These are phyloP conservation scores for Rhinoptilus africanus DNA, from an alignment of 2,113 vertebrate genomes.

Conservation along the genomic window DNA sequence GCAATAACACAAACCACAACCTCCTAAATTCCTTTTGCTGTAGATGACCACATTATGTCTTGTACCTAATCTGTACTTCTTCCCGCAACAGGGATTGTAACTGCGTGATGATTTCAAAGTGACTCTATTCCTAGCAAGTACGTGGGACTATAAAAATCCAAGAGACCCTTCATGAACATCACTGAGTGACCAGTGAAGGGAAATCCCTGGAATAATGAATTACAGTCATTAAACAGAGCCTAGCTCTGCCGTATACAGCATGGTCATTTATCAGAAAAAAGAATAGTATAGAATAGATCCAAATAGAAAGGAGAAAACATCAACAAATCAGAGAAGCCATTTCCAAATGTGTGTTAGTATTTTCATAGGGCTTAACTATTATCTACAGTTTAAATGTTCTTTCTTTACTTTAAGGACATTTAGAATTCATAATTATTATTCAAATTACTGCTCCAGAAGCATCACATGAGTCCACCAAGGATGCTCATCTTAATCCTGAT, in stretches of 20 bases:
- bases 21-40: background rate
- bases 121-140: background rate
- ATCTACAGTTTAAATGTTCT: background rate
- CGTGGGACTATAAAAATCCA: background rate
- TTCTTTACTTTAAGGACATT: background rate
- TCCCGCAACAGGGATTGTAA: background rate
- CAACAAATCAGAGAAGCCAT: background rate
- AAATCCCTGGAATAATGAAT: background rate
- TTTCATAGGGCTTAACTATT: background rate
- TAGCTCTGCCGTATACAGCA: background rate
- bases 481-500: background rate
- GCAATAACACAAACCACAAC: background rate
- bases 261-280: background rate
- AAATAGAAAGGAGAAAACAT: background rate
- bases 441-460: background rate
- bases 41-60: background rate
- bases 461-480: background rate
- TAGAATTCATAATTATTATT: background rate
- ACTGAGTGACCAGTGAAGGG: background rate
- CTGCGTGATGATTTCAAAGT: background rate
- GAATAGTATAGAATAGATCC: background rate
- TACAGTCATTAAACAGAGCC: background rate
- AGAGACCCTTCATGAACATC: background rate
- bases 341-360: background rate
- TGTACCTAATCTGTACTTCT: background rate